These are phyloP conservation scores for Drepana falcataria DNA, from an alignment of 2,888 invertebrate genomes.

Conservation along the genomic window DNA sequence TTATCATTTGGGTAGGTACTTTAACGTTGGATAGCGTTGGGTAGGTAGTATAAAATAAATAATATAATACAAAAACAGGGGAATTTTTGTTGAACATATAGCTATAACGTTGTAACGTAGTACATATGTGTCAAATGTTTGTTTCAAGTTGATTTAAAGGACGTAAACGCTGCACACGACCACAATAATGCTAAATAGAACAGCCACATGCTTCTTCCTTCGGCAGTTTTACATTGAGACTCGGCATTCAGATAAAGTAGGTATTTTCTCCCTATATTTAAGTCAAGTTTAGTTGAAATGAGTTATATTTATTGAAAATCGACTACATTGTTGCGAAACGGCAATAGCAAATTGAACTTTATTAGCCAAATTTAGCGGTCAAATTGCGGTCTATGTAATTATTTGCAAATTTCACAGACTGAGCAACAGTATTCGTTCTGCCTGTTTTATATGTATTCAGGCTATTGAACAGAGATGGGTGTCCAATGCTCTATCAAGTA, in stretches of 20 bases:
- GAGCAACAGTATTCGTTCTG: slow-evolving; percentile 15
- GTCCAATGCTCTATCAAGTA: neutral
- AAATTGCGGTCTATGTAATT: slow-evolving; percentile 32
- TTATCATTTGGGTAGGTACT: too few relatives aligned
- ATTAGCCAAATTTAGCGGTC: slow-evolving; percentile 22
- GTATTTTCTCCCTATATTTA: neutral
- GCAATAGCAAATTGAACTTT: slow-evolving; percentile 1
- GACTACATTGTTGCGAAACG: neutral
- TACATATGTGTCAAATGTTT: too few relatives aligned
- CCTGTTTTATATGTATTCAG: neutral
- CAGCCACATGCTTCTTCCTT: neutral
- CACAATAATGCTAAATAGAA: neutral
- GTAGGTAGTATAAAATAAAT: too few relatives aligned
- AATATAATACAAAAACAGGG: too few relatives aligned
- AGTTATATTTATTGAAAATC: neutral
- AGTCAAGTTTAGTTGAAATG: slow-evolving; percentile 1
- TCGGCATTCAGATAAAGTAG: neutral
- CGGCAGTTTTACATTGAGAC: neutral
- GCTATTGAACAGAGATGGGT: neutral
- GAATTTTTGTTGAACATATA: too few relatives aligned
- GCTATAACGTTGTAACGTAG: too few relatives aligned
- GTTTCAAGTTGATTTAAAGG: neutral
- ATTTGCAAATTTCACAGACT: slow-evolving; percentile 32
- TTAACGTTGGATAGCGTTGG: too few relatives aligned
- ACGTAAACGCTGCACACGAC: neutral